These are phyloP conservation scores for Platichthys flesus DNA, from an alignment of 2,113 vertebrate species.

Conservation along the genomic window DNA sequence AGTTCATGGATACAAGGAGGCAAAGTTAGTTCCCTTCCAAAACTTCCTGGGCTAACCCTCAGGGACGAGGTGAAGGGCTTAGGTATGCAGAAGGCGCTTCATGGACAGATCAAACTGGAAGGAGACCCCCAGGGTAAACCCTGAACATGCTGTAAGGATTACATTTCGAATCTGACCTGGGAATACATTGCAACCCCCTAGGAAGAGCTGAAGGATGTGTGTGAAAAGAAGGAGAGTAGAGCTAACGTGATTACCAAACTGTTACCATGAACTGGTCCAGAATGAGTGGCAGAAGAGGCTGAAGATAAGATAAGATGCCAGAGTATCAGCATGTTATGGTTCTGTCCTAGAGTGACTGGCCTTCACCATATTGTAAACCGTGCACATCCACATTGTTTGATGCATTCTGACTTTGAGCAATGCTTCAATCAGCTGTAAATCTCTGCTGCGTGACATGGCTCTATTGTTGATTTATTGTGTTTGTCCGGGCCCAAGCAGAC, in stretches of 20 bases:
- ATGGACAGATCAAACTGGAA: background rate
- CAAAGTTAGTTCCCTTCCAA: constrained; percentile 8
- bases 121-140: constrained; percentile 6
- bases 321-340: background rate
- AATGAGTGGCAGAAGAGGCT: background rate
- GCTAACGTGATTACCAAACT: too few species aligned
- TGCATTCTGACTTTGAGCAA: background rate
- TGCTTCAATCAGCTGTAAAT: background rate
- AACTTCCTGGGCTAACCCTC: constrained; percentile 5
- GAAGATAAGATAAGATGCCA: background rate
- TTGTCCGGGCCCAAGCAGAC: background rate
- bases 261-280: background rate
- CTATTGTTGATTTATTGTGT: background rate
- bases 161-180: constrained; percentile 22
- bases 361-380: background rate
- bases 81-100: constrained; percentile 17
- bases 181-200: background rate
- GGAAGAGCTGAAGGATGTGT: constrained; percentile 9
- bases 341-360: background rate
- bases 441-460: background rate
- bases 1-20: background rate
- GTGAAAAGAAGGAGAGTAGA: background rate
- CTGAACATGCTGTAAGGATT: constrained; percentile 8
- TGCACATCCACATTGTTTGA: background rate
- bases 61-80: constrained; percentile 18